phyloP scores from a whole-genome alignment of 2,113 vertebrate species.

The Nothoprocta pentlandii region DNA sequence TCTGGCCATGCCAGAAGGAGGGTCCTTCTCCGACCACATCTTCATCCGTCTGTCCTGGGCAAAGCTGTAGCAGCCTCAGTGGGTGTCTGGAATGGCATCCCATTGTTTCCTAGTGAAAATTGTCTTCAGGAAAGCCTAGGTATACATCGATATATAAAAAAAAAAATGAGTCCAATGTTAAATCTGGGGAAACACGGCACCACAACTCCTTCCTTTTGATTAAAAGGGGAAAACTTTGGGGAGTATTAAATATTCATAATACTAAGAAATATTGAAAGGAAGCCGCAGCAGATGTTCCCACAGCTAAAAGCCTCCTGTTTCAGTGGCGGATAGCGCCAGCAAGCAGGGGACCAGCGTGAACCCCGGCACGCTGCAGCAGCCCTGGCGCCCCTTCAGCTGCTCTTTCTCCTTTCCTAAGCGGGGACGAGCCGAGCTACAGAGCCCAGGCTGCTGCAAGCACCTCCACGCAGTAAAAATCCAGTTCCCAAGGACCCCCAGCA shows the following conservation, averaged over 20 bases:
- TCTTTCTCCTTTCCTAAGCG: neutral
- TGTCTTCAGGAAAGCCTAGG: neutral
- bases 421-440: neutral
- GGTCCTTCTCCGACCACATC: neutral
- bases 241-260: too few species aligned
- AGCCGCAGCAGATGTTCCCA: neutral
- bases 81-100: neutral
- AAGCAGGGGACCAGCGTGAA: fast-evolving
- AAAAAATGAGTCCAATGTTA: neutral
- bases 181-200: neutral
- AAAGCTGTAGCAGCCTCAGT: neutral
- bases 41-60: neutral
- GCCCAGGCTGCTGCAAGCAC: neutral
- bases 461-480: neutral
- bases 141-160: neutral
- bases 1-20: neutral
- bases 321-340: neutral
- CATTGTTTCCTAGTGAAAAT: neutral
- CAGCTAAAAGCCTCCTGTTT: neutral
- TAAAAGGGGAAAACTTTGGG: too few species aligned
- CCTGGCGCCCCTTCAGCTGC: fast-evolving
- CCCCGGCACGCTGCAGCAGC: neutral
- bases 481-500: neutral
- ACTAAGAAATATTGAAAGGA: neutral
- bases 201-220: neutral